phyloP scores from a whole-genome alignment of 2,797 vertebrate species.

The Bradypodion ventrale region DNA sequence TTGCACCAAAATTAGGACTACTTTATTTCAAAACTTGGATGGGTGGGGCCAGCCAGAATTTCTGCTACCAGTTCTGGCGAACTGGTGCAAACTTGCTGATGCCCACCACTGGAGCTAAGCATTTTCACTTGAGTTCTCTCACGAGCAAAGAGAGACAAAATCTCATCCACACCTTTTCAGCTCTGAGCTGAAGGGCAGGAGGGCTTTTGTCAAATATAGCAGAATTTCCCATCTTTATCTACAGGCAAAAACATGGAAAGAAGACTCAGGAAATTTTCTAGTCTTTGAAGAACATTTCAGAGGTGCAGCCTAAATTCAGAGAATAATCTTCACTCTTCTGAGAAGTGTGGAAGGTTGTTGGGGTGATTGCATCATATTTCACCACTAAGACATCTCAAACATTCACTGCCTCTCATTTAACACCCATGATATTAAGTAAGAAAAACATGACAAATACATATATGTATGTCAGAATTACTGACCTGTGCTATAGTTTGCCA shows the following conservation, averaged over 20 bases:
- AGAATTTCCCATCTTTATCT: background rate
- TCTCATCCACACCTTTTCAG: background rate
- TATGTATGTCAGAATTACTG: constrained; percentile 4
- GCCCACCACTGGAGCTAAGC: too few species aligned
- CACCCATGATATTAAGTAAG: background rate
- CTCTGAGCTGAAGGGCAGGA: background rate
- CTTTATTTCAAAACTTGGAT: too few species aligned
- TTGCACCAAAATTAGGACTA: too few species aligned
- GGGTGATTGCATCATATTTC: too few species aligned
- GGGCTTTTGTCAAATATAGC: background rate
- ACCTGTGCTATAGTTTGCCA: constrained; percentile 94
- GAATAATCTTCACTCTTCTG: background rate
- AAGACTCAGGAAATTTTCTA: background rate
- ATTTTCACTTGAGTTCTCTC: background rate
- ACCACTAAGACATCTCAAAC: background rate
- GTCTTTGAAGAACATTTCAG: background rate
- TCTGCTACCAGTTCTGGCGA: too few species aligned
- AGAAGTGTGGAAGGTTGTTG: background rate
- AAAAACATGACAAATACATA: background rate
- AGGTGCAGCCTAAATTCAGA: background rate
- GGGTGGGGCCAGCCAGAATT: too few species aligned
- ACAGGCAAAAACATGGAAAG: background rate
- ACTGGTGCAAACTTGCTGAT: too few species aligned
- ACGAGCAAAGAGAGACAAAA: background rate
- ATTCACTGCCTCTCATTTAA: background rate